These are phyloP conservation scores for Tympanoctomys barrerae DNA, from an alignment of 2,797 vertebrate species.

Conservation along the genomic window DNA sequence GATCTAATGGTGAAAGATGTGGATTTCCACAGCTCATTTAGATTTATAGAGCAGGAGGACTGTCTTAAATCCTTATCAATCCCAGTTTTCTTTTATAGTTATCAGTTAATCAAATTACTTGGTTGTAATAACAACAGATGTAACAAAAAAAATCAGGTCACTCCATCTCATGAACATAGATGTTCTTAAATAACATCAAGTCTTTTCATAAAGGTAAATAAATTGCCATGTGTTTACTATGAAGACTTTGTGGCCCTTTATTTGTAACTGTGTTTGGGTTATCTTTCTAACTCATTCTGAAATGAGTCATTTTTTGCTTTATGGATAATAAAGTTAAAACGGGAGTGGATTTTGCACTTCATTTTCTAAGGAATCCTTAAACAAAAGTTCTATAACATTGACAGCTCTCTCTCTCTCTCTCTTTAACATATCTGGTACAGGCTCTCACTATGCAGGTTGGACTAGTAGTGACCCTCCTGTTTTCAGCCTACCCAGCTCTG, in stretches of 20 bases:
- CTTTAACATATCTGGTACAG: no score
- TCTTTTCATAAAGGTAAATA: conserved; percentile 55
- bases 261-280: conserved; percentile 51
- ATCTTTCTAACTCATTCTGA: conserved; percentile 24
- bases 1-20: not conserved
- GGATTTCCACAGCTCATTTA: not conserved
- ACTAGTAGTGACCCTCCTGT: no score
- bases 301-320: conserved; percentile 47
- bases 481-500: no score
- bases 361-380: conserved; percentile 54
- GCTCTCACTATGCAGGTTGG: no score
- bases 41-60: not conserved
- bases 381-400: conserved; percentile 9
- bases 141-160: not conserved
- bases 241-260: conserved; percentile 42
- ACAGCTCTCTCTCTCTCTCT: not conserved
- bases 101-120: conserved; percentile 5
- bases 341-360: not conserved
- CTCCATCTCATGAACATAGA: conserved; percentile 13
- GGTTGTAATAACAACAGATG: conserved; percentile 3
- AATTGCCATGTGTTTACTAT: not conserved
- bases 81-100: not conserved
- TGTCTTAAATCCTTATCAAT: not conserved
- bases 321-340: not conserved
- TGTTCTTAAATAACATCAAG: conserved; percentile 1